Conservation (phyloP, 2,113 vertebrate genomes). For the Anarhynchus alexandrinus region DNA sequence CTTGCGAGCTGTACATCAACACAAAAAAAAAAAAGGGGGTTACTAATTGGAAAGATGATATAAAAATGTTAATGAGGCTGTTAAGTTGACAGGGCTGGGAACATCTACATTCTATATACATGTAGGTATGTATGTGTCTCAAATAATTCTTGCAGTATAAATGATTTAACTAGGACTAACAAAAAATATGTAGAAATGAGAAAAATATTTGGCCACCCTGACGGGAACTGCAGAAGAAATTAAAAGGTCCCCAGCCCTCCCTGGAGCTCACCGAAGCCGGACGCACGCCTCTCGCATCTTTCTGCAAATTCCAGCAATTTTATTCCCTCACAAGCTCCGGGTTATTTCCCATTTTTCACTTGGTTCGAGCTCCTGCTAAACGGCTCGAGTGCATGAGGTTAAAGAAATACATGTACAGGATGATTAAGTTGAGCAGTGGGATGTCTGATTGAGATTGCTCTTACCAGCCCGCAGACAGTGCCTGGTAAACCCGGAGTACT, state of each 20-base stretch:
- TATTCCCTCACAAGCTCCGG: background rate
- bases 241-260: background rate
- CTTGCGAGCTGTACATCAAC: background rate
- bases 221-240: slow-evolving; percentile 12
- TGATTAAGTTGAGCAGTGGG: background rate
- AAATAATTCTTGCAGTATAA: slow-evolving; percentile 16
- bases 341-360: background rate
- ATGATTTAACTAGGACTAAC: background rate
- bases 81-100: slow-evolving; percentile 40
- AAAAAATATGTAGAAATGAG: background rate
- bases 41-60: slow-evolving; percentile 55
- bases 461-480: background rate
- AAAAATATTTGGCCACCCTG: background rate
- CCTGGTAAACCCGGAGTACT: background rate
- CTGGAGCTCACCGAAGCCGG: background rate
- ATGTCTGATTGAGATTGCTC: background rate
- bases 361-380: background rate
- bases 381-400: accelerated
- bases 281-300: accelerated
- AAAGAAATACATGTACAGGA: background rate
- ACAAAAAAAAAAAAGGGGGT: background rate
- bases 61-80: slow-evolving; percentile 59
- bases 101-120: background rate
- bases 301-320: background rate
- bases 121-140: background rate